These are phyloP conservation scores for Patella pellucida DNA, from an alignment of 2,888 invertebrate species.

Conservation along the genomic window DNA sequence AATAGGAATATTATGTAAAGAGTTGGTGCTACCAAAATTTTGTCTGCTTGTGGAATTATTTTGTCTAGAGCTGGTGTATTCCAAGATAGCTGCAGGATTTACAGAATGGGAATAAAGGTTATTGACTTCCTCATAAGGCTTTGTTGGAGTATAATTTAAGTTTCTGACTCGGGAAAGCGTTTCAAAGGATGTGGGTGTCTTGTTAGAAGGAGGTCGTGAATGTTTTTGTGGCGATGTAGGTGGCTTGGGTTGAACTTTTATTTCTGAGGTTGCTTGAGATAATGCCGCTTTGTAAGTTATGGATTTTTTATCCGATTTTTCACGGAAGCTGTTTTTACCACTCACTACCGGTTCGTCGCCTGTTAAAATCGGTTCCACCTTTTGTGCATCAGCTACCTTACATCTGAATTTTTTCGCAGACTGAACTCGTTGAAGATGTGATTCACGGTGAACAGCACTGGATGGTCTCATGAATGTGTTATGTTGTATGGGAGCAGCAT, in stretches of 20 bases:
- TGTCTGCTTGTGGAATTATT: constrained; percentile 4
- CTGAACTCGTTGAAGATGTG: background rate
- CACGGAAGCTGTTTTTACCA: constrained; percentile 16
- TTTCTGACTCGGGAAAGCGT: constrained; percentile 46
- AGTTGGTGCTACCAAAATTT: background rate
- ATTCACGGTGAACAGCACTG: constrained; percentile 15
- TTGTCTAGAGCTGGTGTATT: background rate
- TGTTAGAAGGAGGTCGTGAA: background rate
- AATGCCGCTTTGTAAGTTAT: constrained; percentile 4
- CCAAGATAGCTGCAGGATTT: background rate
- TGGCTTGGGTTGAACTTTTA: background rate
- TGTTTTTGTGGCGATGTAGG: background rate
- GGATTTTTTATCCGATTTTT: constrained; percentile 13
- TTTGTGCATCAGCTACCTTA: background rate
- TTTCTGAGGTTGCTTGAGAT: background rate
- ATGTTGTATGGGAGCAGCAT: constrained; percentile 14
- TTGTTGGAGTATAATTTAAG: constrained; percentile 56
- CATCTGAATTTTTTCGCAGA: constrained; percentile 2
- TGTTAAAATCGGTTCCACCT: background rate
- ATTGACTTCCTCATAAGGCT: constrained; percentile 54
- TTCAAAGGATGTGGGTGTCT: constrained; percentile 29
- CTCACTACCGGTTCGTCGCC: background rate
- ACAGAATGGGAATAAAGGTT: constrained; percentile 6
- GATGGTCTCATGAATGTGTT: constrained; percentile 30
- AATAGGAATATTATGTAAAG: background rate